Evolutionary conservation across 2,113 vertebrate species (phyloP).

Genomic region (Gymnarchus niloticus): DNA sequence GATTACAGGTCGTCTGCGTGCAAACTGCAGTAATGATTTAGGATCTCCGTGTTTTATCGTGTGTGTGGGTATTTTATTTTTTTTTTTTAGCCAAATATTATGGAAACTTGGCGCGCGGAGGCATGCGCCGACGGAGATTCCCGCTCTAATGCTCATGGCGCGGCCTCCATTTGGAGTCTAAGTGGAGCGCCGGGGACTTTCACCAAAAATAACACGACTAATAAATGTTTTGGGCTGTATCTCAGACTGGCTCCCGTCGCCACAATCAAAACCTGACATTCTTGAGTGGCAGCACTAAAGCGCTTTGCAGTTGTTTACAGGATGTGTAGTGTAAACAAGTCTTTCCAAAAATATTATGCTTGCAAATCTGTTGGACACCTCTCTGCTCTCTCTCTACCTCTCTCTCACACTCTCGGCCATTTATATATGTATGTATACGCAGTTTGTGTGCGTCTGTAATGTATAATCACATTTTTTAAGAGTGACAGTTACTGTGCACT

Average conservation of each 20-base stretch:
- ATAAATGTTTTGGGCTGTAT: background rate
- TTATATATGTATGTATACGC: too few relatives aligned
- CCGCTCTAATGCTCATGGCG: background rate
- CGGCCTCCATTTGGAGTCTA: background rate
- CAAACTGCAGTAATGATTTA: background rate
- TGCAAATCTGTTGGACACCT: background rate
- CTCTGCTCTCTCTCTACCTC: background rate
- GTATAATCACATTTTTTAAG: too few relatives aligned
- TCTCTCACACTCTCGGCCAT: background rate
- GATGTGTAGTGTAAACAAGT: background rate
- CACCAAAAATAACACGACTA: too few relatives aligned
- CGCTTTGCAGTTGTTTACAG: background rate
- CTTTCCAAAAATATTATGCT: background rate
- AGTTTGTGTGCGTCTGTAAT: too few relatives aligned
- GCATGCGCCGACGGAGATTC: background rate
- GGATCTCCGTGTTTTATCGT: background rate
- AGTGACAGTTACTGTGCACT: background rate
- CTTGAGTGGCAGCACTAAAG: background rate
- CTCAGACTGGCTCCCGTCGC: background rate
- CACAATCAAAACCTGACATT: background rate
- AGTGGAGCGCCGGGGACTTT: background rate
- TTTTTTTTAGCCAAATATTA: background rate
- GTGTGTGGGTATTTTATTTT: too few relatives aligned
- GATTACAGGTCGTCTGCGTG: slow-evolving; percentile 12
- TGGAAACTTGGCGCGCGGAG: background rate